Evolutionary conservation across 2,888 invertebrate genomes (phyloP), one percentile per base, ranked within the genome.

Genomic region (Spodoptera picta): DNA sequence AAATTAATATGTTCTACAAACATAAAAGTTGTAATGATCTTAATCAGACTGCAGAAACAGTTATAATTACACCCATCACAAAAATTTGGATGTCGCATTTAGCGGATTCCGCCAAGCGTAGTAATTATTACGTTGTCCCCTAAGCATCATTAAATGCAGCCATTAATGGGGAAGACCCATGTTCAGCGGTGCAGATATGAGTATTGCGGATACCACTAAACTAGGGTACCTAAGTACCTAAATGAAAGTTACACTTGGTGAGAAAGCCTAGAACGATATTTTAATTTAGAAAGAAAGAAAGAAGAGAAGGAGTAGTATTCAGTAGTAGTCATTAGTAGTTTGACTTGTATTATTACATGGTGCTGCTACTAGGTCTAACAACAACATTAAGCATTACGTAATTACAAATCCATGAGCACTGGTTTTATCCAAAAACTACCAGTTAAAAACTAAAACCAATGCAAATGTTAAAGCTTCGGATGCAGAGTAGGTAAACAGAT

Each of bases 81-180:
- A 36, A 50, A 31, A 55, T 73, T 73, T 12, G 50, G 61, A 50
- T 73, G 36, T 44, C 43, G 44, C 69, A 10, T 47, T 67, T 74
- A 74, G 23, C 24, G n/a, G 44, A 68, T 68, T 23, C 69, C 14
- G 3, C 50, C 69, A 69, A 73, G 9, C 73, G 60, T 69, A 60
- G 46, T 67, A 68, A 67, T 59, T 67, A 54, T 67, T 50, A 42
- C 42, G 9, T 42, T 71, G 65, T 65, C n/a, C 50, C 53, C 7
- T 5, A 31, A 36, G 53, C 31, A 69, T 73, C 73, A 68, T 69
- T 69, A 73, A 54, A 53, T 68, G 73, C 27, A 54, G 50, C 73
- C 53, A 47, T 65, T 67, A 46, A 46, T 31, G 68, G 43, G 49
- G 14, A 68, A 47, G 31, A 0, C 47, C 41, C 50, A 45, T 73